phyloP scores from a whole-genome alignment of 2,888 invertebrate genomes.

The Galeopsomyia nigrocyanea region DNA sequence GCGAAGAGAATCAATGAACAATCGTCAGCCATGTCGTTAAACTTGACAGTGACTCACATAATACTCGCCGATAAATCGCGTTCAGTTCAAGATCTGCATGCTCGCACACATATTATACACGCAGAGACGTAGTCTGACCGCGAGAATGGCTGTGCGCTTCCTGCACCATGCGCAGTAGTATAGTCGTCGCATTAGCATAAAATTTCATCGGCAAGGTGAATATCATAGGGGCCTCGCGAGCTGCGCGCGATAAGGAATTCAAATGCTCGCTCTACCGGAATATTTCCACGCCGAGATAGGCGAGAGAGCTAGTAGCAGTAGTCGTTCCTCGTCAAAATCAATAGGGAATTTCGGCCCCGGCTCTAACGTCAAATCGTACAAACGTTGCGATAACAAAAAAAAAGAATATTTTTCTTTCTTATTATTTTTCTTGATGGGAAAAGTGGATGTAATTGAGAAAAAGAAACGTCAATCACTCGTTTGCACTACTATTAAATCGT shows the following conservation, averaged over 20 bases:
- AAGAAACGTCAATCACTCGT: no score
- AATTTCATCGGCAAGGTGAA: slow-evolving; percentile 42
- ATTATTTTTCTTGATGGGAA: no score
- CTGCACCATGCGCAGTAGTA: slow-evolving; percentile 21
- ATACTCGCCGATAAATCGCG: background rate
- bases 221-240: slow-evolving; percentile 33
- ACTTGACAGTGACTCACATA: slow-evolving; percentile 35
- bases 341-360: background rate
- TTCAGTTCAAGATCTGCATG: slow-evolving; percentile 21
- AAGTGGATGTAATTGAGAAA: no score
- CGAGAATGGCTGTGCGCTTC: slow-evolving; percentile 26
- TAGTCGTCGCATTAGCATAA: slow-evolving; percentile 27
- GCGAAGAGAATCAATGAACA: no score
- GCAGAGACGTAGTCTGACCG: slow-evolving; percentile 29
- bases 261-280: slow-evolving; percentile 14
- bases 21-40: no score
- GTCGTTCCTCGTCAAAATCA: background rate
- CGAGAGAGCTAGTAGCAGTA: slow-evolving; percentile 6
- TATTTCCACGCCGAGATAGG: slow-evolving; percentile 21
- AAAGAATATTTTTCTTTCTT: no score
- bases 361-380: no score
- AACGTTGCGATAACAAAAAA: no score
- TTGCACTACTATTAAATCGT: no score
- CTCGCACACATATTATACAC: background rate
- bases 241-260: slow-evolving; percentile 26